Evolutionary conservation across 2,888 invertebrate species (phyloP).

Genomic region (Caenorhabditis parvicauda): DNA sequence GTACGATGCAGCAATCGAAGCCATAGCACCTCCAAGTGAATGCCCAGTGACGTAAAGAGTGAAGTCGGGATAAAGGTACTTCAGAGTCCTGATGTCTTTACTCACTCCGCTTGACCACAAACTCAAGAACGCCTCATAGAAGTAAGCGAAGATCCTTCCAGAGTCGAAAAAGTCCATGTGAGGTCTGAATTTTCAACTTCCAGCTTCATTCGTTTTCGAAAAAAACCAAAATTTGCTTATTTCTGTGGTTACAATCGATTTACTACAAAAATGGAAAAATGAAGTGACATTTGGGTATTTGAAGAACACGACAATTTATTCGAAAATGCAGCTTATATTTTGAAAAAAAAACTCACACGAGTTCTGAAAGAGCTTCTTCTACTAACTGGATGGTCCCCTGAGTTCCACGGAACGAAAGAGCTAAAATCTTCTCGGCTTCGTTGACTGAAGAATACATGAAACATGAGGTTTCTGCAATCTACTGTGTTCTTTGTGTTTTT

Average conservation of each 20-base stretch:
- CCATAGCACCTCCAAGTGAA: constrained; percentile 39
- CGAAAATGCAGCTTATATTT: too few relatives aligned
- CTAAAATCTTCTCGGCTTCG: constrained; percentile 22
- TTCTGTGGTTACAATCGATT: too few relatives aligned
- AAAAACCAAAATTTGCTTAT: too few relatives aligned
- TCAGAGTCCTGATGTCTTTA: constrained; percentile 16
- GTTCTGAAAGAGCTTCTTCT: constrained; percentile 24
- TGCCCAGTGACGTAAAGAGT: constrained; percentile 21
- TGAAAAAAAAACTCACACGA: too few relatives aligned
- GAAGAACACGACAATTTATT: too few relatives aligned
- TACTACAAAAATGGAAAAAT: too few relatives aligned
- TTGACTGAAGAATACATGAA: constrained; percentile 26
- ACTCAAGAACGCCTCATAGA: constrained; percentile 34
- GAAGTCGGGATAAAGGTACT: constrained; percentile 24
- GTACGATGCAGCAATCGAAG: constrained; percentile 34
- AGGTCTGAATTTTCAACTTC: too few relatives aligned
- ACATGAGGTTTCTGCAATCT: constrained; percentile 7
- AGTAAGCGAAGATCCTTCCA: constrained; percentile 33
- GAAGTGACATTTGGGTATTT: too few relatives aligned
- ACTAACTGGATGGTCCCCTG: constrained; percentile 20
- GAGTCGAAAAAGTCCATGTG: constrained; percentile 21
- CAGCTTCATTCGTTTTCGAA: too few relatives aligned
- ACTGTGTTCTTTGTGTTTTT: neutral
- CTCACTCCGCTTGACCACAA: constrained; percentile 30
- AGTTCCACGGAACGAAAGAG: constrained; percentile 37